Conservation (phyloP, 2,888 invertebrate genomes). For the Xanthostigma xanthostigma region DNA sequence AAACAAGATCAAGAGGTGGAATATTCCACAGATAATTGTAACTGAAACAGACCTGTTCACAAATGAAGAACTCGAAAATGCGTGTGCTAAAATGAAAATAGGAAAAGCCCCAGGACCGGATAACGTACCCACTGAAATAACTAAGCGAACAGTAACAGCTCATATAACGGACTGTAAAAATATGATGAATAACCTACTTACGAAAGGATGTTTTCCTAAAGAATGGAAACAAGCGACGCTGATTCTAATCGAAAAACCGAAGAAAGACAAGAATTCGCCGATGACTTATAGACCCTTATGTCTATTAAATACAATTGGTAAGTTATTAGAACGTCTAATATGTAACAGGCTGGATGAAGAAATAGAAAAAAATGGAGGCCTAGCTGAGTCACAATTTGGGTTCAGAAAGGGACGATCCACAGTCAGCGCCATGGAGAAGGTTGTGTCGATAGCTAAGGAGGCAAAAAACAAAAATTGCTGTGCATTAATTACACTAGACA, state of each 20-base stretch:
- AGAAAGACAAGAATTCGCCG: too few species aligned
- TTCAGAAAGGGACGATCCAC: conserved; percentile 1
- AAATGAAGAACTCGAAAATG: too few species aligned
- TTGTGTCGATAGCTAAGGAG: neutral
- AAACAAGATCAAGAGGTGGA: too few species aligned
- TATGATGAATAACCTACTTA: neutral
- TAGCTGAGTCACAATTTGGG: neutral
- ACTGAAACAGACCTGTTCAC: too few species aligned
- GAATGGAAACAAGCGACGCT: conserved; percentile 6
- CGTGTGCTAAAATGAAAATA: too few species aligned
- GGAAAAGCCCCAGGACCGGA: neutral
- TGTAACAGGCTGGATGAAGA: neutral
- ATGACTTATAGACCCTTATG: too few species aligned
- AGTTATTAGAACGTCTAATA: neutral
- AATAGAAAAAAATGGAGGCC: neutral
- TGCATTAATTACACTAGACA: too few species aligned
- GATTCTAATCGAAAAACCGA: neutral
- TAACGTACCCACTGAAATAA: neutral
- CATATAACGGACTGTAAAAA: neutral
- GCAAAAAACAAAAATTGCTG: neutral
- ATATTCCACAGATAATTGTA: too few species aligned
- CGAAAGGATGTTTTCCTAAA: conserved; percentile 2
- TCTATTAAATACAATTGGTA: too few species aligned
- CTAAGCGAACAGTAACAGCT: neutral
- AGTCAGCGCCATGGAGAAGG: neutral